These are phyloP conservation scores for Spinibarbus caldwelli DNA, from an alignment of 2,797 vertebrate species.

Conservation along the genomic window DNA sequence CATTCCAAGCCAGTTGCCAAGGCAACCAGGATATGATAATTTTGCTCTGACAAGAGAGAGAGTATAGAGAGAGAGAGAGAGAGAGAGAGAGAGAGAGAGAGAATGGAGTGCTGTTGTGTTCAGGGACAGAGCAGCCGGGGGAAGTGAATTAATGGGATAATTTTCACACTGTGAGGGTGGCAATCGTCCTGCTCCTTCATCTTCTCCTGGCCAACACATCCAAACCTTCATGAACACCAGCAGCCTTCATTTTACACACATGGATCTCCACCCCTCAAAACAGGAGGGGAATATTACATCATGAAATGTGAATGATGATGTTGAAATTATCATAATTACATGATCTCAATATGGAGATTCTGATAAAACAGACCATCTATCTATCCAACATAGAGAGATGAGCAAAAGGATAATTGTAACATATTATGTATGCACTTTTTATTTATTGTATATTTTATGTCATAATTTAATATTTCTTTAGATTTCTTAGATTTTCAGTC, in stretches of 20 bases:
- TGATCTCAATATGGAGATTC: not conserved
- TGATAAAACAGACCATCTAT: not conserved
- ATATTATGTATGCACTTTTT: too few species aligned
- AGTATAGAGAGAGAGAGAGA: conserved; percentile 15
- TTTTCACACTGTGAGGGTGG: conserved; percentile 65
- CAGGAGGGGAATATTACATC: not conserved
- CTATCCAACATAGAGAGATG: too few species aligned
- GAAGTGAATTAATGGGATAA: conserved; percentile 68
- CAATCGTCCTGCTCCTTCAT: conserved; percentile 60
- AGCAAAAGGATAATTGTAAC: too few species aligned
- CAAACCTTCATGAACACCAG: conserved; percentile 48
- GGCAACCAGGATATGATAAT: conserved; percentile 72
- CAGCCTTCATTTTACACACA: conserved; percentile 50
- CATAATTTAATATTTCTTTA: too few species aligned
- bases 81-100: conserved; percentile 22
- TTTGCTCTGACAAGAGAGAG: conserved; percentile 47
- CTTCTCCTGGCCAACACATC: conserved; percentile 56
- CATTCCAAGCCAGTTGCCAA: conserved; percentile 65
- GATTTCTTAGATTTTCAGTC: too few species aligned
- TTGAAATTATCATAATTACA: not conserved
- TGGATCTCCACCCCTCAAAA: conserved; percentile 20
- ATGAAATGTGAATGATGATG: not conserved
- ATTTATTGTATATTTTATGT: too few species aligned
- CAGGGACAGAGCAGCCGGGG: conserved; percentile 55
- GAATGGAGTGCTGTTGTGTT: conserved; percentile 37